These are phyloP conservation scores for Daboia siamensis DNA, from an alignment of 2,113 vertebrate genomes.

Conservation along the genomic window DNA sequence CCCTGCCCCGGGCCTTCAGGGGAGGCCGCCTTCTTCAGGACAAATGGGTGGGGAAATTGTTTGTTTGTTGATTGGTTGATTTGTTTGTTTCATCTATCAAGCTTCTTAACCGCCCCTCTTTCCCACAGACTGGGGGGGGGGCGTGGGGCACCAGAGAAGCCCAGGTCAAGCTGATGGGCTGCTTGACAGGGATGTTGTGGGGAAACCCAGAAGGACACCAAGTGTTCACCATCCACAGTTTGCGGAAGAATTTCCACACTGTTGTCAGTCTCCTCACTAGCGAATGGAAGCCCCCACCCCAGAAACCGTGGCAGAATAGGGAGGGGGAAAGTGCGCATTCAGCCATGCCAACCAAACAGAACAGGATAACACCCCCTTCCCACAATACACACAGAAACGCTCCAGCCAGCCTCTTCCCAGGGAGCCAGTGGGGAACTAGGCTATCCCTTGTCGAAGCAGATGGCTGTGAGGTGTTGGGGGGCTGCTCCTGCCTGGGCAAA, in stretches of 20 bases:
- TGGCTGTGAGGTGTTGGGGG: not conserved
- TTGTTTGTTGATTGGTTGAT: not conserved
- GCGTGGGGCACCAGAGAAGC: not conserved
- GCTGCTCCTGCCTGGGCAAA: not conserved
- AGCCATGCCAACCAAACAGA: not conserved
- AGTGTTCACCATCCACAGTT: fast-evolving
- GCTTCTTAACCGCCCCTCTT: not conserved
- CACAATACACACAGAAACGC: not conserved
- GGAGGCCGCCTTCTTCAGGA: not conserved
- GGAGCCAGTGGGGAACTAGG: fast-evolving
- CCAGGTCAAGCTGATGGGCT: not conserved
- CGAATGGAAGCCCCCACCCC: not conserved
- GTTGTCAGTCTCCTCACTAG: not conserved
- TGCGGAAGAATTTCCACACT: not conserved
- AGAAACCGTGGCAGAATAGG: not conserved
- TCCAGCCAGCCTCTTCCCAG: not conserved
- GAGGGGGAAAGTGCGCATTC: not conserved
- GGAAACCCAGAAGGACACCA: not conserved
- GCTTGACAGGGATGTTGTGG: not conserved
- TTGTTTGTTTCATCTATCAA: not conserved
- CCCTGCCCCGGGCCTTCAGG: not conserved
- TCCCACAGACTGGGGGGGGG: not conserved
- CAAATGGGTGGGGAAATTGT: not conserved
- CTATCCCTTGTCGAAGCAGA: not conserved
- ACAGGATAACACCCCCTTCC: not conserved